Evolutionary conservation across 2,113 vertebrate species (phyloP).

Genomic region (Apteryx mantelli): DNA sequence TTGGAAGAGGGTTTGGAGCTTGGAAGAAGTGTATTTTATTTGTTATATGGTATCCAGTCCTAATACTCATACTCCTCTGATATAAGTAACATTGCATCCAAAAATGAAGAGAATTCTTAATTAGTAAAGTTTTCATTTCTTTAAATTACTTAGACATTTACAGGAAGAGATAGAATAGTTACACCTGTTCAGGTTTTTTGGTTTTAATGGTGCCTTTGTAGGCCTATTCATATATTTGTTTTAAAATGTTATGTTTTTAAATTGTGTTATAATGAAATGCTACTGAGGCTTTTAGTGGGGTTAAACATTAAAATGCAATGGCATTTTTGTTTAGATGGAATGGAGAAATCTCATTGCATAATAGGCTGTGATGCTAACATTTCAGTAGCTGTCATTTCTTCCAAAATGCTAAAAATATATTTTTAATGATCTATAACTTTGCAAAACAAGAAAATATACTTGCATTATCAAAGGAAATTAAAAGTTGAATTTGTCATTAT

Average conservation of each 20-base stretch:
- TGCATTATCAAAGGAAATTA: not conserved
- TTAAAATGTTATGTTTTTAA: not conserved
- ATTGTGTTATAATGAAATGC: not conserved
- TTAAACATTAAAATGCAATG: not conserved
- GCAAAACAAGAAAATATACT: not conserved
- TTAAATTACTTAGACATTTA: not conserved
- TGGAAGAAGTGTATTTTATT: not conserved
- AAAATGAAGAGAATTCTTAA: not conserved
- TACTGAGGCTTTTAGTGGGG: not conserved
- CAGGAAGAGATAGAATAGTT: not conserved
- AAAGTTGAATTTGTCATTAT: not conserved
- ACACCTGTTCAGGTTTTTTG: not conserved
- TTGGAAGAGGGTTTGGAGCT: not conserved
- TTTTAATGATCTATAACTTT: not conserved
- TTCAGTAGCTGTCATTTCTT: not conserved
- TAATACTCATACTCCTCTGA: not conserved
- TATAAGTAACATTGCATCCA: not conserved
- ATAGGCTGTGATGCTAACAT: not conserved
- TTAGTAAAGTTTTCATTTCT: not conserved
- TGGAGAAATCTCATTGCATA: not conserved
- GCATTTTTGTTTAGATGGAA: not conserved
- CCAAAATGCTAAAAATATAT: not conserved
- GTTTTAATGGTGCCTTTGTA: not conserved
- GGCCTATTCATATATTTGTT: not conserved
- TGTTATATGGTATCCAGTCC: not conserved